Evolutionary conservation across 1,140 invertebrate species (phyloP).

Genomic region (Aphidius ervi): DNA sequence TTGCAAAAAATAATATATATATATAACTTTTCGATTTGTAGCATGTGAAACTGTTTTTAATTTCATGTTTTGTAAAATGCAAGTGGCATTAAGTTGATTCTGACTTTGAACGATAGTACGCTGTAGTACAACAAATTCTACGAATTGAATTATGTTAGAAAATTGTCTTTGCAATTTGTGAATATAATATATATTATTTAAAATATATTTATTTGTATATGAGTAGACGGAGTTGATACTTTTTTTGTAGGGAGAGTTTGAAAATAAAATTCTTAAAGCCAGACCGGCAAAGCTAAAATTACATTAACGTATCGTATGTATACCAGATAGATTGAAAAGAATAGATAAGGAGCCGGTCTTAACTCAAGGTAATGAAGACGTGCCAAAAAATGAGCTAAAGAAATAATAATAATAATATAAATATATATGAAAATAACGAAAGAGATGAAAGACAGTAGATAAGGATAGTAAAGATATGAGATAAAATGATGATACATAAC

Average conservation of each 20-base stretch:
- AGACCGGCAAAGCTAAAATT: slow-evolving; percentile 16
- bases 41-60: slow-evolving; percentile 3
- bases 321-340: slow-evolving; percentile 17
- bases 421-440: slow-evolving; percentile 5
- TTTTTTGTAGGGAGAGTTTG: slow-evolving; percentile 9
- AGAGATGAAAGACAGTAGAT: neutral
- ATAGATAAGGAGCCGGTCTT: slow-evolving; percentile 21
- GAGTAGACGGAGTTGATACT: neutral
- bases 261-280: slow-evolving; percentile 12
- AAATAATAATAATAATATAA: slow-evolving; percentile 9
- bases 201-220: neutral
- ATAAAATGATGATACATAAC: neutral
- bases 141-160: neutral
- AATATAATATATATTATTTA: neutral
- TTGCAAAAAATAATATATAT: no score
- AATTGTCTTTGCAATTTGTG: neutral
- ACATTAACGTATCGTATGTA: slow-evolving; percentile 22
- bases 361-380: slow-evolving; percentile 19
- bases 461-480: neutral
- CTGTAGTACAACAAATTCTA: neutral
- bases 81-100: slow-evolving; percentile 10
- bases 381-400: neutral
- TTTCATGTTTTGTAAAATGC: slow-evolving; percentile 3
- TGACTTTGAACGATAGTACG: slow-evolving; percentile 11
- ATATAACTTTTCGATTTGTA: slow-evolving; percentile 1